These are phyloP conservation scores for Pelosia muscerda DNA, from an alignment of 2,888 invertebrate species.

Conservation along the genomic window DNA sequence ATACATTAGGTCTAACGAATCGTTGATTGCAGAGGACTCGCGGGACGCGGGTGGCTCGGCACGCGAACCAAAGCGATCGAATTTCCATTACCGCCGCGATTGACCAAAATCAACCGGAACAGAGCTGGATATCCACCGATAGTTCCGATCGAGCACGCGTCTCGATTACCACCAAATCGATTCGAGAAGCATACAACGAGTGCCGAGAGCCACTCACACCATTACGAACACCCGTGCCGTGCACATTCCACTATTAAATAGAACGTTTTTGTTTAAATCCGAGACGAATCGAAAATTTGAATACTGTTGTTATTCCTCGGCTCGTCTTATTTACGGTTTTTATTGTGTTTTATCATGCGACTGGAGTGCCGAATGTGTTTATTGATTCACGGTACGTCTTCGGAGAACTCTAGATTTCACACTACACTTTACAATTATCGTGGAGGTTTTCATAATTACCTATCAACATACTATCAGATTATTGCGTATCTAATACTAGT, in stretches of 20 bases:
- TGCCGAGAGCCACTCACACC: slow-evolving; percentile 48
- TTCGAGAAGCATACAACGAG: slow-evolving; percentile 69
- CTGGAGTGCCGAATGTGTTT: slow-evolving; percentile 78
- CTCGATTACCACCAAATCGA: slow-evolving; percentile 76
- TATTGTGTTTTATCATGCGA: slow-evolving; percentile 80
- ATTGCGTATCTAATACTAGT: slow-evolving; percentile 37
- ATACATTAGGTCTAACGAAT: slow-evolving; percentile 69
- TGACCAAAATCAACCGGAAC: slow-evolving; percentile 76
- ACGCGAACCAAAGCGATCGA: slow-evolving; percentile 71
- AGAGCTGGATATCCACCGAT: slow-evolving; percentile 52
- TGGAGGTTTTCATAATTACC: slow-evolving; percentile 51
- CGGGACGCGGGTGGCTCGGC: slow-evolving; percentile 55
- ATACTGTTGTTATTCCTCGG: slow-evolving; percentile 80
- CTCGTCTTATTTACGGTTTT: slow-evolving; percentile 78
- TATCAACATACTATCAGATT: slow-evolving; percentile 45
- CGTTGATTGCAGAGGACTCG: slow-evolving; percentile 70
- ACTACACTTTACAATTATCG: slow-evolving; percentile 62
- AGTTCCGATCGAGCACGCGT: slow-evolving; percentile 75
- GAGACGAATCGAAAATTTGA: slow-evolving; percentile 83
- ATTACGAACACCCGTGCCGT: slow-evolving; percentile 71
- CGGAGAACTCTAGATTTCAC: slow-evolving; percentile 70
- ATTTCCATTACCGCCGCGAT: slow-evolving; percentile 67
- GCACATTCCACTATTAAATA: slow-evolving; percentile 81
- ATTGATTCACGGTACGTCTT: slow-evolving; percentile 78
- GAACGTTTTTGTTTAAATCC: slow-evolving; percentile 86